A percentile compares a stretch with the other conserved stretches of the same genome.
Conservation (phyloP, 64 coral and sea anemone species). For the Trachythela sp. region DNA sequence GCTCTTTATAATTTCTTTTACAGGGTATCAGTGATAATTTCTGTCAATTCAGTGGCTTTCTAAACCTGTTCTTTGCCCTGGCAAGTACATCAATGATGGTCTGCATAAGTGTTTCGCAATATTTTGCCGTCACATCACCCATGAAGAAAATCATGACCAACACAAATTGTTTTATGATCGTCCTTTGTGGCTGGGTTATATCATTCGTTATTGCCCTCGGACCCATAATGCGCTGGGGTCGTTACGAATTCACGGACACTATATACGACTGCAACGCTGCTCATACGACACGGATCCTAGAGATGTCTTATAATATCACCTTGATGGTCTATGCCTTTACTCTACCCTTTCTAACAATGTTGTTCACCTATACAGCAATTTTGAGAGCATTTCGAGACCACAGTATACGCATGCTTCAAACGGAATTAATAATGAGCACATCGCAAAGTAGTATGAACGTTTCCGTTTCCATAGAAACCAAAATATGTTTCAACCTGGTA, state of each 20-base stretch:
- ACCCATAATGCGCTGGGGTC: constrained; percentile 77
- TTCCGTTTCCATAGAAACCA: constrained; percentile 40
- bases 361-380: constrained; percentile 58
- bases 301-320: constrained; percentile 77
- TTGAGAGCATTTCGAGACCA: constrained; percentile 56
- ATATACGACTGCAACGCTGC: constrained; percentile 89
- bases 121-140: constrained; percentile 57
- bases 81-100: constrained; percentile 62
- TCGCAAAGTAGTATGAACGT: constrained; percentile 24
- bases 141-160: constrained; percentile 75
- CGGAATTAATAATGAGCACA: constrained; percentile 45
- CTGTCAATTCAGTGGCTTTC: constrained; percentile 89
- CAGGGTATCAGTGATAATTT: constrained; percentile 75
- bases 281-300: constrained; percentile 54
- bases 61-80: constrained; percentile 67
- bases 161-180: constrained; percentile 79
- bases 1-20: constrained; percentile 29
- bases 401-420: constrained; percentile 27
- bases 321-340: constrained; percentile 67
- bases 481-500: constrained; percentile 54
- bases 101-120: constrained; percentile 72
- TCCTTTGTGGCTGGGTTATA: constrained; percentile 73
- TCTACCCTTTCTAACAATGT: constrained; percentile 56
- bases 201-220: constrained; percentile 71
- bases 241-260: constrained; percentile 84